Evolutionary conservation across 2,797 vertebrate genomes (phyloP), one percentile per base, ranked within the genome.

Genomic region (Micrastur ruficollis): DNA sequence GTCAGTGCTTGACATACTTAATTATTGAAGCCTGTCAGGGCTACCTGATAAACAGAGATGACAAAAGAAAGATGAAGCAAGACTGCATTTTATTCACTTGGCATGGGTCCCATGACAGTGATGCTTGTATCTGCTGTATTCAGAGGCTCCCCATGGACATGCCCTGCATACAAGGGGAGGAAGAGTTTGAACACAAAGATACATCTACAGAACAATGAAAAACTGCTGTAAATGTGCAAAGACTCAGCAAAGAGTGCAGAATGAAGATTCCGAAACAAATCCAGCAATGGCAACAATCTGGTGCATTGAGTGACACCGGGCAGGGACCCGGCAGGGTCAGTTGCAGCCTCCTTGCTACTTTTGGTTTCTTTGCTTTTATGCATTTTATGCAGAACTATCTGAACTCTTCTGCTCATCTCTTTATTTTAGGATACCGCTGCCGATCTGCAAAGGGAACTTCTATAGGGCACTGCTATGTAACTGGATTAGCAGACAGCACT

Each of bases 1-100:
- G 90, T 52, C 65, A 71, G 53, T 84, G 81, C 67, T 90, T 85
- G 70, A 85, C 91, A 87, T 36, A 59, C 71, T 93, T 83, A 83
- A 94, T 96, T 92, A 90, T 58, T 84, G 89, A 96, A 90, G 74
- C 36, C 81, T 96, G 70, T 91, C 68, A 80, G 74, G 46, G 49
- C 52, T 59, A 83, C 73, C 62, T 91, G 83, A 84, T 74, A 91
- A 87, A 78, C 81, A 79, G 52, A 91, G 53, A 76, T 61, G 65
- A 81, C 81, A 91, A 85, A 90, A 92, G 62, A 59, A 89, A 85
- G 90, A 85, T 46, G 55, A 93, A 90, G 42, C 53, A 62, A 86
- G 79, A 53, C 78, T 73, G 46, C 63, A 23, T 89, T 96, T 88
- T 82, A 84, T 87, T 68, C 80, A 73, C 56, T 89, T 61, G 75